Evolutionary conservation across 2,888 invertebrate genomes (phyloP), one percentile per base, ranked within the genome.

Genomic region (Abrostola triplasia): DNA sequence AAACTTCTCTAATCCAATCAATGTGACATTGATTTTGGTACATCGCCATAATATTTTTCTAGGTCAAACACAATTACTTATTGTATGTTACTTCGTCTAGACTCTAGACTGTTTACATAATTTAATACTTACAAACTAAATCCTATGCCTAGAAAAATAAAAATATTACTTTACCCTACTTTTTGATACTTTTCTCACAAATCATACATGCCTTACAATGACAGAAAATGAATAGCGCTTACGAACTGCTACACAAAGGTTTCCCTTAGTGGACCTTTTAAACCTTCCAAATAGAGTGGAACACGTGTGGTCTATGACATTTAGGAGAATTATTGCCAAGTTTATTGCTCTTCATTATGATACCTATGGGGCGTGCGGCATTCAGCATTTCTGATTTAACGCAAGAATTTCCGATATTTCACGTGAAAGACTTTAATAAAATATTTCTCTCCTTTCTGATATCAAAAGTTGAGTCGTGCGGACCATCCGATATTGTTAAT

Each of bases 231-330:
- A 82, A 82, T 85, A 83, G 84, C 82, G 84, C 83, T 84, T 79
- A 80, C 83, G 79, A 77, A 83, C 72, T 75, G 71, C 59, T 70
- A 70, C 78, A 78, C 68, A 82, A 82, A 80, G 71, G 77, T 74
- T 78, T 77, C 70, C 75, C 81, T 83, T 77, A 77, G 79, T 79
- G 75, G 82, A 86, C 85, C 86, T 86, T 84, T 84, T 78, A 84
- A 81, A 81, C 83, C 82, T 81, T 83, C 79, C 75, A 76, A 79
- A 83, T 79, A 75, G 73, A 69, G 66, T 74, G 80, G 77, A 81
- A 82, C 87, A 87, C 85, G 88, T 86, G 89, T 87, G 87, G 70
- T 83, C 84, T 86, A 84, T 86, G 87, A 88, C 87, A 84, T 86
- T 86, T 81, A 77, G 77, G 79, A 85, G 87, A 84, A 78, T 86